Evolutionary conservation across 2,797 vertebrate genomes (phyloP), one percentile per base, ranked within the genome.

Genomic region (Alcedo quadribrachys): DNA sequence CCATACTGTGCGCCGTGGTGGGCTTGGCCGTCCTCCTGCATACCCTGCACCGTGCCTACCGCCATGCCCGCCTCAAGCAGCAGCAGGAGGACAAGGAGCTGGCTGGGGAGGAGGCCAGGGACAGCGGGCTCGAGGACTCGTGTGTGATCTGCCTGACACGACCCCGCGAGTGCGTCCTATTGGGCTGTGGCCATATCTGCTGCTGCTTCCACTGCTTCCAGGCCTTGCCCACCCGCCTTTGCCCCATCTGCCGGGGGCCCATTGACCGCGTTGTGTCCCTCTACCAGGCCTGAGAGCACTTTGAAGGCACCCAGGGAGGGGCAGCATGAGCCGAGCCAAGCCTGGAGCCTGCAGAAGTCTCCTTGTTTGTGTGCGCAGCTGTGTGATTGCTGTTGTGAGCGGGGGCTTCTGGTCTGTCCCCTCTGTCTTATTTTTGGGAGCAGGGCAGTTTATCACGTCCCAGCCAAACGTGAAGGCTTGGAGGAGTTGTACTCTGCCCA

Each of bases 101-200:
- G 15, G 98, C 68, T 0, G 19, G 8, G 2, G 79, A 91, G 53
- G 95, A 96, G 30, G 32, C 21, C 0, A 55, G 14, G 0, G 96
- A 92, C 2, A 78, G 82, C 11, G 35, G 24, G 2, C 37, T 71
- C 0, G 97, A 97, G 71, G 98, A 98, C 5, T 58, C 92, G 5
- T 99, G 98, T 2, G 97, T 99, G 69, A 97, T 99, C 76, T 99
- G 98, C 96, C 95, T 99, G 84, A 93, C 58, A 4, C 97, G 87
- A 60, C 98, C 97, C 18, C 98, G 98, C 8, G 95, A 98, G 87
- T 99, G 98, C 4, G 97, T 98, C 45, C 94, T 99, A 50, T 91
- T 99, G 91, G 93, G 98, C 77, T 99, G 98, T 1, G 98, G 98
- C 50, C 98, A 99, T 22, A 98, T 98, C 37, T 99, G 98, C 97